Conservation (phyloP, 2,797 vertebrate genomes). For the Sebastes trivittatus region DNA sequence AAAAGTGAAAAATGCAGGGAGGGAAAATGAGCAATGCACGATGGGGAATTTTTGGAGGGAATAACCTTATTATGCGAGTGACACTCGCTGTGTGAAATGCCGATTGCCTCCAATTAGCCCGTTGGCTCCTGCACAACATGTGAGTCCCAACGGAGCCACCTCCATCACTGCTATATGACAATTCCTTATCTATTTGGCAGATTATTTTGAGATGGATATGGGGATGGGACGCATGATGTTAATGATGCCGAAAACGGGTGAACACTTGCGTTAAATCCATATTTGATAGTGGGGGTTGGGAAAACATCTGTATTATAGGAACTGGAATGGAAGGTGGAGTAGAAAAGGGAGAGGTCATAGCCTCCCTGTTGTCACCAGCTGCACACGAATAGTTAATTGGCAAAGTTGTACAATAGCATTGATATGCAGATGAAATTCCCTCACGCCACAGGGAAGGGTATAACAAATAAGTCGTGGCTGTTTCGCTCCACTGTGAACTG, state of each 20-base stretch:
- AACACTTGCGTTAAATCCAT: slow-evolving; percentile 26
- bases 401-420: slow-evolving; percentile 17
- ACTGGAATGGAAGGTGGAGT: not conserved
- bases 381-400: slow-evolving; percentile 13
- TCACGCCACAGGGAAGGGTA: not conserved
- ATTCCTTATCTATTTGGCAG: slow-evolving; percentile 47
- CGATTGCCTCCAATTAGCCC: slow-evolving; percentile 70
- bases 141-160: slow-evolving; percentile 40
- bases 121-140: slow-evolving; percentile 47
- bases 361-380: not conserved
- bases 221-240: slow-evolving; percentile 7
- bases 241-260: slow-evolving; percentile 23
- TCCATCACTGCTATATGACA: slow-evolving; percentile 25
- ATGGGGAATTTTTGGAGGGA: slow-evolving; percentile 39
- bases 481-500: slow-evolving; percentile 13
- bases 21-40: slow-evolving; percentile 35
- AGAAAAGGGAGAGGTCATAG: not conserved
- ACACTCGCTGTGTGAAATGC: slow-evolving; percentile 55
- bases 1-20: slow-evolving; percentile 1
- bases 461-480: slow-evolving; percentile 25
- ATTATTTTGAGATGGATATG: slow-evolving; percentile 32
- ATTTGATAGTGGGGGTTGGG: not conserved
- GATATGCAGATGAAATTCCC: slow-evolving; percentile 54
- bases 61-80: slow-evolving; percentile 48
- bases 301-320: slow-evolving; percentile 8